Conservation (phyloP, 2,113 vertebrate genomes). For the Larimichthys crocea region DNA sequence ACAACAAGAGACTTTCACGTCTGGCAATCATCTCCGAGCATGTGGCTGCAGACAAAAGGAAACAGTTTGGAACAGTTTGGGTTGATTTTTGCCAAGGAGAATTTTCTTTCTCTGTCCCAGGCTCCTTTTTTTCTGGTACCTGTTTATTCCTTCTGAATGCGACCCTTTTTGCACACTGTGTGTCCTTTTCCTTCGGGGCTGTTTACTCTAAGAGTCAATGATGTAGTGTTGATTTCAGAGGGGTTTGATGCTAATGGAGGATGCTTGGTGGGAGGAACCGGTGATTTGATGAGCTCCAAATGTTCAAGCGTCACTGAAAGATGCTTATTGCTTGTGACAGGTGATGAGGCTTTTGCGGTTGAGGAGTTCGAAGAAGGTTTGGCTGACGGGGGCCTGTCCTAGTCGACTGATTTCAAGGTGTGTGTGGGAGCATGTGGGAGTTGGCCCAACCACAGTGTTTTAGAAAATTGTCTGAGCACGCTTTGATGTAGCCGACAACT, state of each 20-base stretch:
- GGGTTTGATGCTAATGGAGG: conserved; percentile 66
- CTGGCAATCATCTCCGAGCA: conserved; percentile 76
- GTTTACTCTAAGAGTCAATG: conserved; percentile 50
- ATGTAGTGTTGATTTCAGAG: conserved; percentile 48
- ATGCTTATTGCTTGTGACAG: conserved; percentile 68
- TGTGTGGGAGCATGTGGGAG: conserved; percentile 62
- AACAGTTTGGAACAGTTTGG: conserved; percentile 62
- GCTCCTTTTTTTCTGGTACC: conserved; percentile 39
- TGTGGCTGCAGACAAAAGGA: conserved; percentile 73
- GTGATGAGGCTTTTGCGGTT: conserved; percentile 63
- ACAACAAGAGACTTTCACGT: conserved; percentile 72
- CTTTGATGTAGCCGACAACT: conserved; percentile 54
- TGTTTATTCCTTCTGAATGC: conserved; percentile 66
- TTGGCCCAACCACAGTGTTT: conserved; percentile 53
- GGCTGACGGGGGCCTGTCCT: conserved; percentile 36
- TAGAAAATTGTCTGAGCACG: conserved; percentile 55
- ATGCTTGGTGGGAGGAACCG: conserved; percentile 35
- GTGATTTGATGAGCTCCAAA: conserved; percentile 69
- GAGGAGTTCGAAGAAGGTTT: conserved; percentile 20
- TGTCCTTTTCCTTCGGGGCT: conserved; percentile 44
- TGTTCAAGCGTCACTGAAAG: conserved; percentile 52
- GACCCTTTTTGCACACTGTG: conserved; percentile 16
- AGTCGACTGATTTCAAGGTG: conserved; percentile 67
- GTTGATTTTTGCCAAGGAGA: conserved; percentile 61
- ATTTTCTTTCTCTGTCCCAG: conserved; percentile 41